A percentile compares a stretch with the other conserved stretches of the same genome.
Conservation (phyloP, 2,888 invertebrate genomes). For the Tipula unca region DNA sequence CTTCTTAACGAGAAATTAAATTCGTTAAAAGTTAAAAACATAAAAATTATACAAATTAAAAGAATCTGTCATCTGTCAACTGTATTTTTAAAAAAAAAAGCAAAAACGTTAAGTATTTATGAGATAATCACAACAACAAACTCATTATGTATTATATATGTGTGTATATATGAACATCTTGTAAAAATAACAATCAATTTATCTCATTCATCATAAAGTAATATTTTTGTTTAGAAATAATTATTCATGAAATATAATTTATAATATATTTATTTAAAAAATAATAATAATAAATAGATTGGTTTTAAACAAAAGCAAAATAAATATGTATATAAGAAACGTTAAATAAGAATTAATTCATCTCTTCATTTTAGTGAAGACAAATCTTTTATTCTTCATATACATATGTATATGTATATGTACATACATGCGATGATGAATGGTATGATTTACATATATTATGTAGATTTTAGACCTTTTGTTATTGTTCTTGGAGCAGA, state of each 20-base stretch:
- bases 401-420: not conserved
- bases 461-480: not conserved
- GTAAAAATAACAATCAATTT: not conserved
- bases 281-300: not conserved
- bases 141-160: too few species aligned
- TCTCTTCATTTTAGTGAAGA: not conserved
- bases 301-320: slow-evolving; percentile 14
- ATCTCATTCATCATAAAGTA: not conserved
- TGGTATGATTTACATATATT: slow-evolving; percentile 8
- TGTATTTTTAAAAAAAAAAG: not conserved
- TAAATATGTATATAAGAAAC: not conserved
- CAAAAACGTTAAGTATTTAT: not conserved
- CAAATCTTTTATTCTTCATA: not conserved
- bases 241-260: not conserved
- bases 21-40: not conserved
- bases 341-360: not conserved
- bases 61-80: not conserved
- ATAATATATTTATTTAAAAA: not conserved
- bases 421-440: not conserved
- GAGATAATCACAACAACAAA: not conserved
- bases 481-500: not conserved
- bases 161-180: not conserved
- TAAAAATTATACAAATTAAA: not conserved
- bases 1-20: not conserved
- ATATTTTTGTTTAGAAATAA: not conserved